Base-by-base conservation (phyloP, 1,140 invertebrate species). In the Drosophila suzukii region DNA sequence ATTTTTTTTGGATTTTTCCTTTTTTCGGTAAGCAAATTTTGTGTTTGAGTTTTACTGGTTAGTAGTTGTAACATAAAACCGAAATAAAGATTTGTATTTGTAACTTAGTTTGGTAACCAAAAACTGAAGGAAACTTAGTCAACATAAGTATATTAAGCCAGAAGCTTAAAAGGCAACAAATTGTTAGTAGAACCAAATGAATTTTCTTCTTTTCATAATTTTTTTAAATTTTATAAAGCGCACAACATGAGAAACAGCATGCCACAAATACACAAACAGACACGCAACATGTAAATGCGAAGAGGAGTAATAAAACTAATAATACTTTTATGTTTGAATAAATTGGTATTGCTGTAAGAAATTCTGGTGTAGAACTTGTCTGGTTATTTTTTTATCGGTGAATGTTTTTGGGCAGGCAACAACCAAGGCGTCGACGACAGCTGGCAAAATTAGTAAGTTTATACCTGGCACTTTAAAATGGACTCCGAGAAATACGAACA, bases 81-180 rank as follows among this genome's bases (percentile, higher is more conserved):
- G 24, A 73, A 80, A 76, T 39, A 3, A 70, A 27, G 12, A 47
- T 15, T 60, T 55, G 38, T 72, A 46, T 73, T 57, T 56, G 15
- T 44, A 74, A 74, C 53, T 47, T 50, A 60, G 55, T 67, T 74
- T 66, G 49, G 73, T 17, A 75, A 75, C 46, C 15, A 15, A 75
- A 67, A 75, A 20, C 32, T n/a, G 6, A 75, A 65, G 27, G 32
- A 32, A 76, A 76, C 53, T 67, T 13, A 76, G 51, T 50, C 13
- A 76, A 76, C 73, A 10, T 8, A 76, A 30, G 41, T 30, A 50
- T 89, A 89, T 89, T 88, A 89, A 84, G 84, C 84, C 71, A 46
- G 50, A 89, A 89, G 84, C 84, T 89, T 84, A 75, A 80, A 71
- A 88, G 57, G 84, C 84, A 89, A 80, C 63, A 55, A 83, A 78